Evolutionary conservation across 1,140 invertebrate genomes (phyloP), one percentile per base, ranked within the genome.

Genomic region (Hyles euphorbiae): DNA sequence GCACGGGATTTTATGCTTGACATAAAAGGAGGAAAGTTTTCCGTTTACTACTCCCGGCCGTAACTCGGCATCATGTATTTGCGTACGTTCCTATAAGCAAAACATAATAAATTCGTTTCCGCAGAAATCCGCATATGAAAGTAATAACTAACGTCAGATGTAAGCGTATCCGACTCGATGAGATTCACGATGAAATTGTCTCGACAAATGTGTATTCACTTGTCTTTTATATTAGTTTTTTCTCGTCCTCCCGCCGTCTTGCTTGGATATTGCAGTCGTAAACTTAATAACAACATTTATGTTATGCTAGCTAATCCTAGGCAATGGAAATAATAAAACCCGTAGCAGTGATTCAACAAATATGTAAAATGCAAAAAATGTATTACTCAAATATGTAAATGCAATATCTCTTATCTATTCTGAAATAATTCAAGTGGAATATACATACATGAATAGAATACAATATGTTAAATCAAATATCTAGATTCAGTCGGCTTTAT

Each of bases 91-190:
- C 10, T 47, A 44, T 11, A 51, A 34, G 43, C 34, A 44, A 53
- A 51, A 51, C 34, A 36, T 45, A 62, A 66, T 61, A 63, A 65
- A 64, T 70, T 63, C 58, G 58, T 63, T 62, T 53, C 34, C 52
- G 46, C 33, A 36, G 36, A 52, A 34, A 56, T 58, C 51, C 59
- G 61, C 63, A 63, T 66, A 70, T 70, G 64, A 66, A 63, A 66
- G 64, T 59, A 57, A 61, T 70, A 63, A 65, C 50, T 68, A 60
- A 61, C 34, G 51, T 34, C 61, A 51, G 47, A 60, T 57, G 59
- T 60, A 65, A 54, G 63, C 52, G 34, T 48, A 44, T 34, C 55
- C 34, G 10, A n/a, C 11, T 12, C 34, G 51, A 45, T 11, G 34
- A 56, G 52, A 61, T 56, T 59, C 57, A 44, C 58, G 58, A 56